Conservation (phyloP, 2,888 invertebrate genomes). For the Heliconius aoede region DNA sequence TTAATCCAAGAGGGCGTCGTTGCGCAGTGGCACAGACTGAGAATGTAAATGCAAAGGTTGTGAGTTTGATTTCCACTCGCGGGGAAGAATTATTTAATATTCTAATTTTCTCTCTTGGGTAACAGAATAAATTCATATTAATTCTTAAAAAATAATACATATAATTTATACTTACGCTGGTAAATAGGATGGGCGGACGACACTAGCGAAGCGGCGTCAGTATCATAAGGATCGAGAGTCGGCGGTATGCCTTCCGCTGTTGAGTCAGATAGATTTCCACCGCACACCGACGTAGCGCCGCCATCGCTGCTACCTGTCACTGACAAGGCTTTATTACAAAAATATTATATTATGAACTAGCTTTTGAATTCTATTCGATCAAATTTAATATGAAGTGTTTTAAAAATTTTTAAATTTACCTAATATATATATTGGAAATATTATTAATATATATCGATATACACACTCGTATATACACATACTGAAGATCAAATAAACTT, state of each 20-base stretch:
- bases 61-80: not conserved
- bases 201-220: constrained; percentile 88
- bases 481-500: too few species aligned
- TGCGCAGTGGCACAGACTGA: not conserved
- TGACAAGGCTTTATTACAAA: constrained; percentile 54
- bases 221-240: constrained; percentile 86
- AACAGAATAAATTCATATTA: too few species aligned
- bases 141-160: not conserved
- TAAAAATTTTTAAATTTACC: too few species aligned
- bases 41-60: too few species aligned
- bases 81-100: not conserved
- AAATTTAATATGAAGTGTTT: not conserved
- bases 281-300: constrained; percentile 90
- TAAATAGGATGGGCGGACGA: constrained; percentile 89
- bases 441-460: too few species aligned
- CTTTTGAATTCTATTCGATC: not conserved
- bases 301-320: constrained; percentile 89
- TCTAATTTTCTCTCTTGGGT: not conserved
- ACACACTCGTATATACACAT: too few species aligned
- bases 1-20: not conserved
- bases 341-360: constrained; percentile 9
- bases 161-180: constrained; percentile 84
- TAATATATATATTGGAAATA: not conserved
- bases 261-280: constrained; percentile 91
- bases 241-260: constrained; percentile 89